These are phyloP conservation scores for Chymomyza caudatula DNA, from an alignment of 2,888 invertebrate genomes.

Conservation along the genomic window DNA sequence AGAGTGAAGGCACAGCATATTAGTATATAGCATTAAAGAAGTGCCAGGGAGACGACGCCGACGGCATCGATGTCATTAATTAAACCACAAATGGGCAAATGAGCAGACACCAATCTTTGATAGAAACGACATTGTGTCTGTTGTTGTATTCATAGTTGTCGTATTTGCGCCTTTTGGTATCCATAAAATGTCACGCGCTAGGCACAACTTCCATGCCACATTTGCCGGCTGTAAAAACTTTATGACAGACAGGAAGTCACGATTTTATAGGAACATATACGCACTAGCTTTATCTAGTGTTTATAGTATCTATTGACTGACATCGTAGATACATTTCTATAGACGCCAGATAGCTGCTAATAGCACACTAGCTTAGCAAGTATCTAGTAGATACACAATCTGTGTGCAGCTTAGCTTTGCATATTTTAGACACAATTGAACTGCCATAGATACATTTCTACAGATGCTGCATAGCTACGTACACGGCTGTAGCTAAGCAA, in stretches of 20 bases:
- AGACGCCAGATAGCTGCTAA: neutral
- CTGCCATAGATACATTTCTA: neutral
- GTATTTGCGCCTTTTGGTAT: neutral
- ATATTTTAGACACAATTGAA: neutral
- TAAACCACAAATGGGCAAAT: constrained; percentile 63
- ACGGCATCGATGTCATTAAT: constrained; percentile 56
- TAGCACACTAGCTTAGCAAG: neutral
- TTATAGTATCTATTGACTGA: neutral
- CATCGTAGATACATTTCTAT: neutral
- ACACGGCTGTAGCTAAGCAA: neutral
- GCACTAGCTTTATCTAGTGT: neutral
- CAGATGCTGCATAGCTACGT: neutral
- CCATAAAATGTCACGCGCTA: constrained; percentile 1
- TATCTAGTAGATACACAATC: neutral
- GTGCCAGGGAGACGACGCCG: neutral
- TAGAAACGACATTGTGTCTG: neutral
- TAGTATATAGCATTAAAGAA: neutral
- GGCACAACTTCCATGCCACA: neutral
- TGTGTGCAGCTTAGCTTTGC: neutral
- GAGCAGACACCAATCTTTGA: constrained; percentile 9
- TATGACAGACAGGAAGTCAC: constrained; percentile 65
- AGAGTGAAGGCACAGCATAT: neutral
- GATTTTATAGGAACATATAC: constrained; percentile 44
- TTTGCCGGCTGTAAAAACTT: constrained; percentile 39
- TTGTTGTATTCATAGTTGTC: neutral